These are phyloP conservation scores for Phoebastria nigripes DNA, from an alignment of 2,797 vertebrate species.

Conservation along the genomic window DNA sequence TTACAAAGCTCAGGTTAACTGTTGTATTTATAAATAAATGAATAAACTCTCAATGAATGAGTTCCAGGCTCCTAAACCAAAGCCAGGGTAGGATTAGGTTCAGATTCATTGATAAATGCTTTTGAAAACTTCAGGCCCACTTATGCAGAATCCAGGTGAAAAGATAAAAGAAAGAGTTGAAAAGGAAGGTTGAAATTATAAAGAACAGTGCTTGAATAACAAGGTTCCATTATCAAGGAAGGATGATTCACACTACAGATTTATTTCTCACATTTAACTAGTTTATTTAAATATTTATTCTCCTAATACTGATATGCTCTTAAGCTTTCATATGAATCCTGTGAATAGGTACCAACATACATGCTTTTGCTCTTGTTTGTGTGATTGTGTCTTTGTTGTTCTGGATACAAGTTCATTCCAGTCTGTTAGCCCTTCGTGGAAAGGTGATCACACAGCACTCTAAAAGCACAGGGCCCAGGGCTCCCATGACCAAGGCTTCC, in stretches of 20 bases:
- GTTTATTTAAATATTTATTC: background rate
- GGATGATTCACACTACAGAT: background rate
- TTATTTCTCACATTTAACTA: background rate
- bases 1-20: background rate
- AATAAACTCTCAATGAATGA: background rate
- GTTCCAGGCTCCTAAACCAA: background rate
- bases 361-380: background rate
- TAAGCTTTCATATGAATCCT: background rate
- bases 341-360: background rate
- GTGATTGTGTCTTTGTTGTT: background rate
- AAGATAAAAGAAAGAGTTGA: background rate
- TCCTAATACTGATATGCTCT: background rate
- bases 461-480: background rate
- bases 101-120: conserved; percentile 4
- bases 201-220: background rate
- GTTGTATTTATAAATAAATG: background rate
- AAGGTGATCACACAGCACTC: background rate
- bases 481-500: background rate
- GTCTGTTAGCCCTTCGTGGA: background rate
- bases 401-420: background rate
- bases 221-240: background rate
- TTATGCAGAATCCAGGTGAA: background rate
- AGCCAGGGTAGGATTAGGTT: background rate
- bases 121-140: background rate
- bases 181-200: background rate